Evolutionary conservation across 2,888 invertebrate genomes (phyloP).

Genomic region (Dasypolia templi): DNA sequence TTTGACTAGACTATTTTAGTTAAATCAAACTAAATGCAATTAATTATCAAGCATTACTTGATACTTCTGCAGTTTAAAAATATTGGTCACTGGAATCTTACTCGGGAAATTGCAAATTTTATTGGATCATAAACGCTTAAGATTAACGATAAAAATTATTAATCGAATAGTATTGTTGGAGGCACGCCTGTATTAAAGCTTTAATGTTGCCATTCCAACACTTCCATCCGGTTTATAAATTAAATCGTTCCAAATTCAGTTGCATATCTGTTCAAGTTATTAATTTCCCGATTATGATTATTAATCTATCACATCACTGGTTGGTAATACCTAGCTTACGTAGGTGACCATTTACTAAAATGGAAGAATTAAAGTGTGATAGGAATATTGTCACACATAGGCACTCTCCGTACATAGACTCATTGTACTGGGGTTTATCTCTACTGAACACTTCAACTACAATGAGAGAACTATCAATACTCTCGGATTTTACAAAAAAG

Average conservation of each 20-base stretch:
- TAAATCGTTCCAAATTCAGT: not conserved
- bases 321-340: constrained; percentile 63
- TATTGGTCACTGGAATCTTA: constrained; percentile 53
- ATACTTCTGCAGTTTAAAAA: constrained; percentile 45
- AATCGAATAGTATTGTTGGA: not conserved
- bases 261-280: constrained; percentile 9
- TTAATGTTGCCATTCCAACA: not conserved
- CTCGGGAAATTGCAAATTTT: constrained; percentile 29
- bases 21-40: constrained; percentile 63
- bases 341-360: constrained; percentile 62
- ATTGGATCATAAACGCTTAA: not conserved
- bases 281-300: constrained; percentile 51
- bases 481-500: constrained; percentile 73
- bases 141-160: not conserved
- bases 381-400: constrained; percentile 87
- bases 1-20: constrained; percentile 63
- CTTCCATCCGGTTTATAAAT: not conserved
- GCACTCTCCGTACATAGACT: constrained; percentile 83
- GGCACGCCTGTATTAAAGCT: not conserved
- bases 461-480: constrained; percentile 69
- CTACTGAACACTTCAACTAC: constrained; percentile 87
- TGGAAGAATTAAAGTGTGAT: constrained; percentile 77
- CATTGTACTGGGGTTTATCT: constrained; percentile 82
- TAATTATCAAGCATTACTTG: constrained; percentile 50
- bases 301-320: constrained; percentile 53